Evolutionary conservation across 2,888 invertebrate species (phyloP).

Genomic region (Brenthis daphne): DNA sequence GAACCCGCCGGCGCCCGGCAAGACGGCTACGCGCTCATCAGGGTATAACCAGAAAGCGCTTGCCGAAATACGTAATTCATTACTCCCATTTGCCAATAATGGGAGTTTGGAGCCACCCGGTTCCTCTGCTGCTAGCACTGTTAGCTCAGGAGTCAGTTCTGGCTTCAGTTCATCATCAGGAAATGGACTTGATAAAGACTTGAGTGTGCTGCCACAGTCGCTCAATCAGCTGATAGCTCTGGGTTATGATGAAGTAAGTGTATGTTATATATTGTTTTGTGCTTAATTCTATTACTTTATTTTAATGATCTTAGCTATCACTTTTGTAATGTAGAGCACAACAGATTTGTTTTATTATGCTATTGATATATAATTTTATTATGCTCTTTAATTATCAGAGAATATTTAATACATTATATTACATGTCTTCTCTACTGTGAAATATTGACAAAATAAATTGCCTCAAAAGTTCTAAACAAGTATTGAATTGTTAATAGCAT

Average conservation of each 20-base stretch:
- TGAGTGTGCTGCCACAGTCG: slow-evolving; percentile 84
- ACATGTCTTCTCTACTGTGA: too few species aligned
- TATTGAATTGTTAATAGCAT: too few species aligned
- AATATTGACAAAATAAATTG: too few species aligned
- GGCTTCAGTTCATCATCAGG: slow-evolving; percentile 83
- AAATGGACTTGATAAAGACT: slow-evolving; percentile 84
- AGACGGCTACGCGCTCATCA: slow-evolving; percentile 86
- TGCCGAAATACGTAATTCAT: slow-evolving; percentile 92
- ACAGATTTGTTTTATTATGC: too few species aligned
- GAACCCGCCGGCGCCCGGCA: slow-evolving; percentile 84
- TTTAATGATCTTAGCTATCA: neutral
- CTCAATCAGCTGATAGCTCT: slow-evolving; percentile 85
- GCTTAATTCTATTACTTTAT: neutral
- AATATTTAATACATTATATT: too few species aligned
- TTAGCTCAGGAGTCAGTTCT: slow-evolving; percentile 82
- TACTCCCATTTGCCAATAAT: slow-evolving; percentile 90
- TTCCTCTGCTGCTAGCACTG: slow-evolving; percentile 89
- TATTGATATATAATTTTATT: too few species aligned
- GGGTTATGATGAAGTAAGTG: slow-evolving; percentile 88
- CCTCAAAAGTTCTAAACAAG: too few species aligned
- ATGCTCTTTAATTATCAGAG: too few species aligned
- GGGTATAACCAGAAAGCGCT: slow-evolving; percentile 94
- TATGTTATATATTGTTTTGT: neutral
- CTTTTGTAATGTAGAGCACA: too few species aligned
- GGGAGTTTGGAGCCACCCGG: slow-evolving; percentile 84